A percentile compares a stretch with the other conserved stretches of the same genome.
phyloP scores from a whole-genome alignment of 2,113 vertebrate genomes.

The Nestor notabilis region DNA sequence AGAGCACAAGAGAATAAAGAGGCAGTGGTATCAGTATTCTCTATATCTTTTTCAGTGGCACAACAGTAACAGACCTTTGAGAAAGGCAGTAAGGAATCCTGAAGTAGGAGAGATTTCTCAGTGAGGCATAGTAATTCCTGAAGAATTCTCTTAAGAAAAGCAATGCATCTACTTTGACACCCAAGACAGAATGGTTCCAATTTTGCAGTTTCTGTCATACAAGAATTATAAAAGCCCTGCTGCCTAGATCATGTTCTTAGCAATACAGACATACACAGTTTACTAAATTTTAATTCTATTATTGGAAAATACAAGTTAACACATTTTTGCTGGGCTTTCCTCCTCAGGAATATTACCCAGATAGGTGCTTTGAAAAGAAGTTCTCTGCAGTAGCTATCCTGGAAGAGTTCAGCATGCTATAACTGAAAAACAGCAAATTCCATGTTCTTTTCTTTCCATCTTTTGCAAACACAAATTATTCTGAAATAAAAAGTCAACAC shows the following conservation, averaged over 20 bases:
- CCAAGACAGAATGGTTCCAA: not conserved
- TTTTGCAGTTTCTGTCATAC: not conserved
- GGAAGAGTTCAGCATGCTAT: not conserved
- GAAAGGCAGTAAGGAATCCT: not conserved
- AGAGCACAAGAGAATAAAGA: not conserved
- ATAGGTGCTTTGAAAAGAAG: not conserved
- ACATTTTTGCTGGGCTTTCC: not conserved
- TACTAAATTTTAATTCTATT: not conserved
- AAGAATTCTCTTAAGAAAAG: not conserved
- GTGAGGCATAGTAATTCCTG: not conserved
- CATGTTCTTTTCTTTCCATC: not conserved
- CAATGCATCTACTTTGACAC: not conserved
- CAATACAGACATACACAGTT: rapidly evolving
- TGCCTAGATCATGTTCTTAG: not conserved
- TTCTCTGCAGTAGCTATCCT: not conserved
- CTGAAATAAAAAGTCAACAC: not conserved
- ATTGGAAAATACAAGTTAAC: not conserved
- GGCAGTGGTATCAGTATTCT: not conserved
- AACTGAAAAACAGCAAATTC: not conserved
- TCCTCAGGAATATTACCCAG: not conserved
- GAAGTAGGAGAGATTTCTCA: not conserved
- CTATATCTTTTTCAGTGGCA: not conserved
- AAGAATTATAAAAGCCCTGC: not conserved
- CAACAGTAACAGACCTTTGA: not conserved
- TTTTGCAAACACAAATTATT: not conserved